phyloP scores from a whole-genome alignment of 1,140 invertebrate species.

The Atta cephalotes region DNA sequence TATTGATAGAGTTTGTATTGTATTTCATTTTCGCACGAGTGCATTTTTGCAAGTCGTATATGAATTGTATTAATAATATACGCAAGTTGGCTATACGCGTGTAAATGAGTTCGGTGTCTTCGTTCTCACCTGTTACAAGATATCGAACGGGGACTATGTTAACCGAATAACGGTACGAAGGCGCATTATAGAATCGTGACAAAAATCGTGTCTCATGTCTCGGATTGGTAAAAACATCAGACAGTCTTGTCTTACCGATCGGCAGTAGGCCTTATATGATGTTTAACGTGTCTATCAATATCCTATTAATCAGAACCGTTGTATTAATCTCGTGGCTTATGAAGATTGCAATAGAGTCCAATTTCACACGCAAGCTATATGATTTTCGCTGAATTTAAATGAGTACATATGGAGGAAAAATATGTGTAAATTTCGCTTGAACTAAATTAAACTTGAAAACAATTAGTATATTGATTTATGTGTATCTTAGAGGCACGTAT shows the following conservation, averaged over 20 bases:
- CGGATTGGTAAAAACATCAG: constrained; percentile 27
- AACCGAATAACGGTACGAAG: constrained; percentile 69
- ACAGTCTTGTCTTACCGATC: not conserved
- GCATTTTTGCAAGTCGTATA: not conserved
- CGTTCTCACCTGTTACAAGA: constrained; percentile 58
- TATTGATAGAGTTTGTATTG: not conserved
- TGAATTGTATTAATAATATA: constrained; percentile 23
- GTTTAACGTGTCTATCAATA: not conserved
- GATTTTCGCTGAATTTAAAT: constrained; percentile 5
- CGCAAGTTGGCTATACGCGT: constrained; percentile 59
- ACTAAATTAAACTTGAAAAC: not conserved
- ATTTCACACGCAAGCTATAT: not conserved
- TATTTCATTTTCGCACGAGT: not conserved
- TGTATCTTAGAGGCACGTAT: not conserved
- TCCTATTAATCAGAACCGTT: not conserved
- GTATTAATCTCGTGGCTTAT: not conserved
- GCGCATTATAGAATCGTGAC: constrained; percentile 38
- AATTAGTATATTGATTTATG: constrained; percentile 8
- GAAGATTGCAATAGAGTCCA: not conserved
- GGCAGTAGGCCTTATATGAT: constrained; percentile 1
- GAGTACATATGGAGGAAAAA: not conserved
- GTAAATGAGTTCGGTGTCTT: constrained; percentile 69
- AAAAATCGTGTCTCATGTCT: constrained; percentile 62
- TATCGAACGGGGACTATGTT: constrained; percentile 58
- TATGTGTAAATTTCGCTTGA: not conserved